Base-by-base conservation (phyloP, 2,113 vertebrate species). In the Gymnobelideus leadbeateri region DNA sequence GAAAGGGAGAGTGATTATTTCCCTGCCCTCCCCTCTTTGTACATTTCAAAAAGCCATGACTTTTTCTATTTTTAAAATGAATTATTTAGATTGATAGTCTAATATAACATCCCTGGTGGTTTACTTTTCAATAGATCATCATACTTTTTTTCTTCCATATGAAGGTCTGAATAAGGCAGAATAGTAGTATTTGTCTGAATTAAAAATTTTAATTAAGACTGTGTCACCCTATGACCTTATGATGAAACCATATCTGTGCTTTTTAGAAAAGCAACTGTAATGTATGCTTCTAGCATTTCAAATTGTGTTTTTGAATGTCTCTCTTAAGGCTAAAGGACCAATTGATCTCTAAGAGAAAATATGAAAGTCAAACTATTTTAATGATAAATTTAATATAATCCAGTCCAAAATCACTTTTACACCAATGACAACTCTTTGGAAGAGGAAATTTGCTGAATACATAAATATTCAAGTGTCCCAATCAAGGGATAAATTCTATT, bases 111-210 rank as follows among this genome's bases (percentile, higher is more conserved):
- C 93, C 95, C 19, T 89, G 25, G 90, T 95, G 43, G 31, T 95
- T 84, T 52, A 77, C 46, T 9, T 97, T 94, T 95, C 47, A 93
- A 12, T 51, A 47, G 93, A 89, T 61, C 89, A 43, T 92, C 89
- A 47, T 94, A 37, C 23, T 96, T 90, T 51, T 49, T 93, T 57
- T 93, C 28, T 94, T 77, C 89, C 46, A 51, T 93, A 91, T 95
- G 92, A 96, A 94, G 91, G 92, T 77, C 96, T 37, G 91, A 61
- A 84, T 77, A 25, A 91, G 94, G 37, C 49, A 47, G 5, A 91
- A 28, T 3, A 92, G 49, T 90, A 43, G 54, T 50, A 61, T 52
- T 51, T 92, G 94, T 96, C 43, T 95, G 94, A 96, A 55, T 92
- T 93, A 91, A 96, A 23, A 51, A 51, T 23, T 54, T 53, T 28